Evolutionary conservation across 2,888 invertebrate genomes (phyloP).

Genomic region (Hipparchia semele): DNA sequence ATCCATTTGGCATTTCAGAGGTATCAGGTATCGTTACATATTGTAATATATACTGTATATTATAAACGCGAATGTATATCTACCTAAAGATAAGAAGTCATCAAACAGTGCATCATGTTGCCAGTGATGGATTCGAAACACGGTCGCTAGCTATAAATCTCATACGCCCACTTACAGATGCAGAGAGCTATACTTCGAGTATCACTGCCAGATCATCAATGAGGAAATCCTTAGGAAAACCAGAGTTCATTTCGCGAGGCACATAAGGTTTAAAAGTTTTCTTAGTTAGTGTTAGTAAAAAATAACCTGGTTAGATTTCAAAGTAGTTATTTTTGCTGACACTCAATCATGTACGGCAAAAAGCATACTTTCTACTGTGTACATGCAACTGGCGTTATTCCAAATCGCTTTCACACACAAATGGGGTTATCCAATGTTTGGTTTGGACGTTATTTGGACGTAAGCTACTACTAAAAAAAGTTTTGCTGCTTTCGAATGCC

Average conservation of each 20-base stretch:
- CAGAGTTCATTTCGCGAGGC: too few relatives aligned
- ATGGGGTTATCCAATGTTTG: slow-evolving; percentile 26
- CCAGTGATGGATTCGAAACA: not conserved
- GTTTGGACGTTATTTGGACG: slow-evolving; percentile 27
- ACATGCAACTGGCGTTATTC: slow-evolving; percentile 24
- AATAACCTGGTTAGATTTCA: not conserved
- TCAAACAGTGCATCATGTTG: too few relatives aligned
- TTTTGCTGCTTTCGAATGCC: slow-evolving; percentile 10
- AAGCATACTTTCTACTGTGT: slow-evolving; percentile 22
- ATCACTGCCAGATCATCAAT: too few relatives aligned
- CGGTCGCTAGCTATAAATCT: too few relatives aligned
- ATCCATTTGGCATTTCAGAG: too few relatives aligned
- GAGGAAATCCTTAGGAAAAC: too few relatives aligned
- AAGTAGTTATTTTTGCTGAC: slow-evolving; percentile 17
- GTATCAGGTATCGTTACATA: too few relatives aligned
- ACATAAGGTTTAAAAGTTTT: not conserved
- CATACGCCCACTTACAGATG: too few relatives aligned
- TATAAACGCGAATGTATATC: too few relatives aligned
- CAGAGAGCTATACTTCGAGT: too few relatives aligned
- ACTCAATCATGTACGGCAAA: slow-evolving; percentile 24
- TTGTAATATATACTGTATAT: too few relatives aligned
- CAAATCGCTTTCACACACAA: slow-evolving; percentile 37
- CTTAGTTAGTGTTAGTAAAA: not conserved
- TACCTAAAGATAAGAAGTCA: too few relatives aligned
- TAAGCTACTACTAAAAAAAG: slow-evolving; percentile 4